phyloP scores from a whole-genome alignment of 1,140 invertebrate species.

The Drosophila pachea region DNA sequence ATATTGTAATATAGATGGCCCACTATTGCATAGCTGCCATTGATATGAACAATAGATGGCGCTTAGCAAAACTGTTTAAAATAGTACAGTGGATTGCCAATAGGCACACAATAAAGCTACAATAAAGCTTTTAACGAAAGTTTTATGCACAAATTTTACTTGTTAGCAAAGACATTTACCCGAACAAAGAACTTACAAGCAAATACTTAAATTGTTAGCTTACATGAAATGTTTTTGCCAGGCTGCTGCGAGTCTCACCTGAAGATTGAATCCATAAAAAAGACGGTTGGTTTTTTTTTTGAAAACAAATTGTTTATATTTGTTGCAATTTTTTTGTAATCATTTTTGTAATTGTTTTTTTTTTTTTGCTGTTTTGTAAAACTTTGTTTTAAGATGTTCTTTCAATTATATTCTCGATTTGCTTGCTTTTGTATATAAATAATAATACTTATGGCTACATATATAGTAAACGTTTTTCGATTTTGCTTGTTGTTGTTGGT shows the following conservation, averaged over 20 bases:
- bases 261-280: background rate
- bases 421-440: slow-evolving; percentile 71
- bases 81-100: too few species aligned
- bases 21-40: background rate
- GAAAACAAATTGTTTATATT: slow-evolving; percentile 72
- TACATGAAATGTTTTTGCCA: too few species aligned
- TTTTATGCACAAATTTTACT: too few species aligned
- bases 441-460: slow-evolving; percentile 75
- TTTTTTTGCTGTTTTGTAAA: slow-evolving; percentile 64
- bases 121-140: background rate
- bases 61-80: too few species aligned
- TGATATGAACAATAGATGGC: background rate
- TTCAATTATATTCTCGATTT: slow-evolving; percentile 49
- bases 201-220: too few species aligned
- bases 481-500: slow-evolving; percentile 40
- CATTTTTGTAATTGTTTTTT: slow-evolving; percentile 30
- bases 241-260: background rate
- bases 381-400: slow-evolving; percentile 76
- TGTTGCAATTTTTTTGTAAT: slow-evolving; percentile 54
- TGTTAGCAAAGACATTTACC: background rate
- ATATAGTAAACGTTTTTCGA: slow-evolving; percentile 76
- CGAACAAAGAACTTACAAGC: background rate
- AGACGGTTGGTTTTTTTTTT: slow-evolving; percentile 40
- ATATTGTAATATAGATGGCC: slow-evolving; percentile 9
- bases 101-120: too few species aligned